Percentiles rank a stretch among this genome's conserved stretches.
These are phyloP conservation scores for Leptoteleia sp. DNA, from an alignment of 1,140 invertebrate genomes.

Conservation along the genomic window DNA sequence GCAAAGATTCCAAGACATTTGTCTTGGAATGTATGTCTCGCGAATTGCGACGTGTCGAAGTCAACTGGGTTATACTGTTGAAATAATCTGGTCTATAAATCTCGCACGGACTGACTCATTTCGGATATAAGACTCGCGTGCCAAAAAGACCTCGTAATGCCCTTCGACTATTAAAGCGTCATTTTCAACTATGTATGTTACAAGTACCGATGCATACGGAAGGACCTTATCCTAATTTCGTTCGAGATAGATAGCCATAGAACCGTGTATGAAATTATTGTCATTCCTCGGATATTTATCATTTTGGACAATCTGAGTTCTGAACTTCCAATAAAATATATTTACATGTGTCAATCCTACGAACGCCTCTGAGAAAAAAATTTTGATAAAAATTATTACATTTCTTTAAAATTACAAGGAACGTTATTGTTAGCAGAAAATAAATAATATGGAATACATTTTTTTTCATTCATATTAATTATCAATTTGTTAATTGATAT, in stretches of 20 bases:
- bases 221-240: slow-evolving; percentile 55
- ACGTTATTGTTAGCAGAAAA: too few relatives aligned
- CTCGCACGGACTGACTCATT: slow-evolving; percentile 55
- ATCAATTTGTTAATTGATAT: too few relatives aligned
- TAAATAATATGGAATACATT: too few relatives aligned
- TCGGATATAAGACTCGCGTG: slow-evolving; percentile 60
- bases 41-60: slow-evolving; percentile 45
- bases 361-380: too few relatives aligned
- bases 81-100: slow-evolving; percentile 64
- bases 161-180: slow-evolving; percentile 61
- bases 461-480: too few relatives aligned
- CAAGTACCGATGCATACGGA: slow-evolving; percentile 33
- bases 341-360: too few relatives aligned
- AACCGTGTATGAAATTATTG: slow-evolving; percentile 16
- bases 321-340: too few relatives aligned
- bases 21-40: slow-evolving; percentile 16
- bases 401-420: too few relatives aligned
- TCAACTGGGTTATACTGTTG: slow-evolving; percentile 49
- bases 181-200: slow-evolving; percentile 48
- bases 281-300: too few relatives aligned
- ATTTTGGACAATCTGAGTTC: background rate
- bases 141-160: slow-evolving; percentile 64
- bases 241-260: slow-evolving; percentile 34
- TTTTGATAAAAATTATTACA: too few relatives aligned
- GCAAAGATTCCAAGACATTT: too few relatives aligned